Evolutionary conservation across 1,140 invertebrate species (phyloP), one percentile per base, ranked within the genome.

Genomic region (Lethrus apterus): DNA sequence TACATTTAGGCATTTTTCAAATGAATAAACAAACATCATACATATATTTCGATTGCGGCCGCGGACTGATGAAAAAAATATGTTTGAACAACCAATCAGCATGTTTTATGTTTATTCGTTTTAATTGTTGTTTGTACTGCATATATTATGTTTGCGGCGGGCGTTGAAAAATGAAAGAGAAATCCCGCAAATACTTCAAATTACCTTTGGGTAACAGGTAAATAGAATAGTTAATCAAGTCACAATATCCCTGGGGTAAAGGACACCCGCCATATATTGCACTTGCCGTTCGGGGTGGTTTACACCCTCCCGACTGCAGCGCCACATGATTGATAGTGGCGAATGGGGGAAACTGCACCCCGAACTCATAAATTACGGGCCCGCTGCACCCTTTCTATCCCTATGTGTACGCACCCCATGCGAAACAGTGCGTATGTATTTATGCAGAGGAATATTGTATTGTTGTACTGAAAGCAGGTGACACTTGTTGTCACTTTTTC

Each of bases 281-380:
- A 48, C 35, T 48, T 48, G 46, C 46, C 36, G 21, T 33, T 33
- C 18, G 46, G 36, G 30, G 19, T 34, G 36, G 30, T 30, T 33
- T 38, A 38, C 47, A 18, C 31, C 20, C 26, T 40, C 38, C 35
- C 36, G 18, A 20, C 18, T 31, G 24, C 47, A 29, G 40, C 40
- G 38, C 48, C 43, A 31, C 36, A 50, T 50, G 48, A 50, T 50
- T 50, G 48, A 50, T 50, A 35, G 48, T 36, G 23, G 48, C 21
- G 48, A 44, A 42, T 43, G 20, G 48, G 48, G 48, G 48, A 50
- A 43, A 43, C 48, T 50, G 48, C 48, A 50, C 48, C 48, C 48
- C 48, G 34, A 18, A 17, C 48, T 50, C 48, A 50, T 50, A 50
- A 50, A 50, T 50, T 50, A 50, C 48, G 13, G n/a, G 20, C 20